Percentiles rank a stretch among this genome's conserved stretches.
Conservation (phyloP, 64 coral and sea anemone species). For the Pocillopora verrucosa region DNA sequence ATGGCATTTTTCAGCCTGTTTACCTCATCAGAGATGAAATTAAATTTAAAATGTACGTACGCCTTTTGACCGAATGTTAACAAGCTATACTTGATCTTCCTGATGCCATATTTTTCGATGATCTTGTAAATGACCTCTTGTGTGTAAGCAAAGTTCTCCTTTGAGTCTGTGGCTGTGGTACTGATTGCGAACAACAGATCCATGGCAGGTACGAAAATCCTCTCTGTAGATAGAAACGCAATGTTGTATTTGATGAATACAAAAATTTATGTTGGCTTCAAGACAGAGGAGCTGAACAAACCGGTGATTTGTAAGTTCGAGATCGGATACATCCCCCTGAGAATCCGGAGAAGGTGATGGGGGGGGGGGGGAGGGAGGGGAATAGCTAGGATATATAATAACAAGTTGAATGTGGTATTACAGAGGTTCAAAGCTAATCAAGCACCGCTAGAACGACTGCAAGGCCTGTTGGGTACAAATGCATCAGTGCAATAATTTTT, state of each 20-base stretch:
- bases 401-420: neutral
- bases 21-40: conserved; percentile 14
- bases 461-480: too few species aligned
- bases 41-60: conserved; percentile 34
- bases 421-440: too few species aligned
- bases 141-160: conserved; percentile 62
- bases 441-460: too few species aligned
- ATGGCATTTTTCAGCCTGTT: neutral
- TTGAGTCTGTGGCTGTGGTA: conserved; percentile 37
- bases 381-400: neutral
- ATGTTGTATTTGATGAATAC: neutral
- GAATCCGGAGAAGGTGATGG: too few species aligned
- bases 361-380: neutral
- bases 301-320: too few species aligned
- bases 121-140: conserved; percentile 75
- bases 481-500: too few species aligned
- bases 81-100: conserved; percentile 60
- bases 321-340: too few species aligned
- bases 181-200: conserved; percentile 78
- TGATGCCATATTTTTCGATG: conserved; percentile 65
- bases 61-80: conserved; percentile 60
- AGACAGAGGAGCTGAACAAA: too few species aligned
- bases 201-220: conserved; percentile 50
- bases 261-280: too few species aligned
- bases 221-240: conserved; percentile 16